phyloP scores from a whole-genome alignment of 2,888 invertebrate genomes.

The Machimus rusticus region DNA sequence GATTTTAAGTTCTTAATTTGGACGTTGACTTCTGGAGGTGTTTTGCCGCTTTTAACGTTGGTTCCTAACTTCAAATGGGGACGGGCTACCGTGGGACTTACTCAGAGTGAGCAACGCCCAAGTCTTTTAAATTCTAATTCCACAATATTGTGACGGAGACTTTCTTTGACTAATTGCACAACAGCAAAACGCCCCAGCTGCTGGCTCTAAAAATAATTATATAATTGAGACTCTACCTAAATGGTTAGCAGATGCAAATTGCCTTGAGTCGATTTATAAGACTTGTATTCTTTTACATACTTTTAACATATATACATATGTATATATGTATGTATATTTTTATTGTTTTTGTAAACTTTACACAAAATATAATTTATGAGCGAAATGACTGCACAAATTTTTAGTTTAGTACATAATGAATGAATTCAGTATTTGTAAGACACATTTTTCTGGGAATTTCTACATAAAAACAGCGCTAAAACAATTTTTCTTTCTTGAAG shows the following conservation, averaged over 20 bases:
- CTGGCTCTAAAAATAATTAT: background rate
- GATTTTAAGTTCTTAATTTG: background rate
- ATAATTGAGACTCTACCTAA: background rate
- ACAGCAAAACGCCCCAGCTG: background rate
- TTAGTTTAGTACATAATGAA: too few relatives aligned
- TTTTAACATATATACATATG: too few relatives aligned
- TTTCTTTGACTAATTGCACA: background rate
- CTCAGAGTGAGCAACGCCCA: background rate
- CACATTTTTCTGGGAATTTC: too few relatives aligned
- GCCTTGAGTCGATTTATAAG: background rate
- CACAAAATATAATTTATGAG: too few relatives aligned
- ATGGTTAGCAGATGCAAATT: background rate
- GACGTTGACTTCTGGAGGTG: background rate
- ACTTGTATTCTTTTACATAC: too few relatives aligned
- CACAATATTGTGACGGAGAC: background rate
- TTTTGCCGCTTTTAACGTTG: background rate
- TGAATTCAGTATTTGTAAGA: too few relatives aligned
- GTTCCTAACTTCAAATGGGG: background rate
- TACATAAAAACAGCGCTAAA: too few relatives aligned
- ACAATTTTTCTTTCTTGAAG: too few relatives aligned
- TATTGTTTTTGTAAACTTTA: too few relatives aligned
- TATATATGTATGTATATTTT: too few relatives aligned
- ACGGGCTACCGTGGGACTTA: background rate
- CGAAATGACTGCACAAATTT: too few relatives aligned
- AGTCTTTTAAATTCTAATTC: background rate